Conservation (phyloP, 2,888 invertebrate species). For the Patella depressa region DNA sequence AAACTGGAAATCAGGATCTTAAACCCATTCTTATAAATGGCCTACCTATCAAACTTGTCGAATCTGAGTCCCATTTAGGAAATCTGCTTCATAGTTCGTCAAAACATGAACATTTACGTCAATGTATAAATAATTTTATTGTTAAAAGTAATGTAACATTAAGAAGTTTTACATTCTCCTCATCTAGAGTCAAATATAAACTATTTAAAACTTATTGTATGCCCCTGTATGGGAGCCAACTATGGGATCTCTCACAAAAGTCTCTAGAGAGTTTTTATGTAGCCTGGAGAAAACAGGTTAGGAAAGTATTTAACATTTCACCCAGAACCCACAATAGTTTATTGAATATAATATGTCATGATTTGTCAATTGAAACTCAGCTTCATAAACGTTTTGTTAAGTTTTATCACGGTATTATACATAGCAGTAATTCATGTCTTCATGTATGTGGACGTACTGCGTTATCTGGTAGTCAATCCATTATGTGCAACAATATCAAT, state of each 20-base stretch:
- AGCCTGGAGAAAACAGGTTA: background rate
- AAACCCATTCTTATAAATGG: background rate
- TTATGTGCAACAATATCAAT: background rate
- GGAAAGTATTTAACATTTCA: background rate
- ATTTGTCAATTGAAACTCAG: background rate
- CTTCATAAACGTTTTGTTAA: background rate
- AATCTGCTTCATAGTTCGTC: background rate
- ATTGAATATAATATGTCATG: background rate
- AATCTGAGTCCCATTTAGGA: background rate
- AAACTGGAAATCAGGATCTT: background rate
- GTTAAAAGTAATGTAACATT: background rate
- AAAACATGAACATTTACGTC: background rate
- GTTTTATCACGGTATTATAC: background rate
- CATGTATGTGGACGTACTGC: background rate
- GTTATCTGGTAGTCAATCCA: background rate
- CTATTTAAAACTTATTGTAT: background rate
- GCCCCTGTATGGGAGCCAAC: background rate
- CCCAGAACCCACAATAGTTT: background rate
- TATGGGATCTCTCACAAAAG: background rate
- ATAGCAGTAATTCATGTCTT: background rate
- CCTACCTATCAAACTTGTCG: background rate
- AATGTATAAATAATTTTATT: background rate
- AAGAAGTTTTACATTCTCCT: background rate
- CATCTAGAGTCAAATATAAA: background rate
- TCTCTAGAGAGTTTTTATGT: background rate